Evolutionary conservation across 2,888 invertebrate species (phyloP).

Genomic region (Lucinisca nassula): DNA sequence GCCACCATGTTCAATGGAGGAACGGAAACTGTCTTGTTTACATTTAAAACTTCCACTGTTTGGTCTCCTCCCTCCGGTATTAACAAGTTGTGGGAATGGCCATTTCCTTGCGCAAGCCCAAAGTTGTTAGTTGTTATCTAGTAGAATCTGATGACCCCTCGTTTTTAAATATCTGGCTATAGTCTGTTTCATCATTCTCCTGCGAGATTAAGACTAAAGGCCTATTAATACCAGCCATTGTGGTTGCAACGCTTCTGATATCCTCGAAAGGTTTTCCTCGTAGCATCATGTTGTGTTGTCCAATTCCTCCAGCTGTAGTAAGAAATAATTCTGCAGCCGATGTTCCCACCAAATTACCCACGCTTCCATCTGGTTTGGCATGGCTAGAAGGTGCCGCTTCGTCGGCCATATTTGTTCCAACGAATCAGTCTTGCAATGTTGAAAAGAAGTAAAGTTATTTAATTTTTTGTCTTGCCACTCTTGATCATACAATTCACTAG

Average conservation of each 20-base stretch:
- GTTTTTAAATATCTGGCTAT: neutral
- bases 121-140: neutral
- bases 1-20: too few species aligned
- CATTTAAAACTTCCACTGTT: neutral
- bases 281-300: neutral
- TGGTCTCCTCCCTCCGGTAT: neutral
- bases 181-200: neutral
- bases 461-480: too few species aligned
- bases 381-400: neutral
- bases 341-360: neutral
- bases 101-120: neutral
- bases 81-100: neutral
- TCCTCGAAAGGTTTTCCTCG: conserved; percentile 12
- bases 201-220: neutral
- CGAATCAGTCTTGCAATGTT: too few species aligned
- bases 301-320: neutral
- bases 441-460: too few species aligned
- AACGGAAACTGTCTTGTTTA: neutral
- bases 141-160: neutral
- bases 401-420: neutral
- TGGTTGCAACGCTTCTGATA: too few species aligned
- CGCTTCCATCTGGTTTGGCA: neutral
- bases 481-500: too few species aligned
- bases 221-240: neutral
- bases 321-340: neutral